Conservation (phyloP, 2,888 invertebrate genomes). For the Trisateles emortualis region DNA sequence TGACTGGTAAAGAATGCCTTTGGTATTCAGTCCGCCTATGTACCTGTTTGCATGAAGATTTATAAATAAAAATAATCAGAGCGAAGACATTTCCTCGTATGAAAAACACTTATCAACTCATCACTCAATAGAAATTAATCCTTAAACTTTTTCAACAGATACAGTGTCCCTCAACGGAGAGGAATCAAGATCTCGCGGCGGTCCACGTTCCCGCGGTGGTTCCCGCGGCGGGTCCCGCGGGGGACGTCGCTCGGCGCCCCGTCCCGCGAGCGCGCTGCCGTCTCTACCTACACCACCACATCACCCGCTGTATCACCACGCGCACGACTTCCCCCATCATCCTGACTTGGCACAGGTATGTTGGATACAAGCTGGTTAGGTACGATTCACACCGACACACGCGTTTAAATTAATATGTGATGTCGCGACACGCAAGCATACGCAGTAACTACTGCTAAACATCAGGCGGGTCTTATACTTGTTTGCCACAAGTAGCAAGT, state of each 20-base stretch:
- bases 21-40: too few species aligned
- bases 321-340: slow-evolving; percentile 61
- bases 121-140: neutral
- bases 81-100: too few species aligned
- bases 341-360: slow-evolving; percentile 74
- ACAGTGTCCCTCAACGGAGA: slow-evolving; percentile 82
- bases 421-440: too few species aligned
- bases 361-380: neutral
- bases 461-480: too few species aligned
- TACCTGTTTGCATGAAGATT: too few species aligned
- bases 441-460: too few species aligned
- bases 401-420: too few species aligned
- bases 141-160: slow-evolving; percentile 53
- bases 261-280: slow-evolving; percentile 74
- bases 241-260: slow-evolving; percentile 51
- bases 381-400: too few species aligned
- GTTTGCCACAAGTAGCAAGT: too few species aligned
- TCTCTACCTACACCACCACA: slow-evolving; percentile 72
- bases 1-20: too few species aligned
- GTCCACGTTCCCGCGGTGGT: slow-evolving; percentile 49
- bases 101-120: too few species aligned
- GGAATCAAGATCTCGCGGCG: slow-evolving; percentile 62
- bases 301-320: slow-evolving; percentile 64
- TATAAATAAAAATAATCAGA: too few species aligned
- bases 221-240: slow-evolving; percentile 55